Conservation (phyloP, 2,797 vertebrate genomes). For the Amblyopsis hoosieri region DNA sequence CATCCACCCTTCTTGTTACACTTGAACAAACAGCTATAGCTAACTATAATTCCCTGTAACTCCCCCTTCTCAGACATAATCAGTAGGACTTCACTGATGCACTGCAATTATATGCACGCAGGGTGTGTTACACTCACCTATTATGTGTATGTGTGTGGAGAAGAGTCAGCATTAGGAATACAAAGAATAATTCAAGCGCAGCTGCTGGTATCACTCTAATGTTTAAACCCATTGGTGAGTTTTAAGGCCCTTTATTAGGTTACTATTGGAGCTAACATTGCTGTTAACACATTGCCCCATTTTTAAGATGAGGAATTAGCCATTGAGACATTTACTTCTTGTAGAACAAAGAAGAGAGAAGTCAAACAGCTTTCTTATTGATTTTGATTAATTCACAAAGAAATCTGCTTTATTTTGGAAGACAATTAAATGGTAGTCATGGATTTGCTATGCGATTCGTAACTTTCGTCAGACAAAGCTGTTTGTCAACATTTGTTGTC, state of each 20-base stretch:
- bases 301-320: no score
- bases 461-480: no score
- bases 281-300: no score
- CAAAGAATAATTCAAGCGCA: neutral
- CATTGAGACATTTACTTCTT: no score
- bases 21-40: neutral
- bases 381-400: no score
- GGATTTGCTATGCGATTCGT: no score
- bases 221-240: neutral
- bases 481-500: neutral
- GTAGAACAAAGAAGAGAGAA: no score
- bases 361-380: no score
- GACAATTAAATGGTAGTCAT: no score
- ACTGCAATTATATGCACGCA: conserved; percentile 5
- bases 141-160: neutral
- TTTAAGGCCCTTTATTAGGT: no score
- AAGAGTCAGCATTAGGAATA: neutral
- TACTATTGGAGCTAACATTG: no score
- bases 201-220: neutral
- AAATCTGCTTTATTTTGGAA: no score
- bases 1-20: neutral
- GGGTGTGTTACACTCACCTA: conserved; percentile 4
- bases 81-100: conserved; percentile 2
- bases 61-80: neutral
- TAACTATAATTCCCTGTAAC: neutral